Percentiles rank a stretch among this genome's conserved stretches.
These are phyloP conservation scores for Leptodirus hochenwartii DNA, from an alignment of 2,888 invertebrate genomes.

Conservation along the genomic window DNA sequence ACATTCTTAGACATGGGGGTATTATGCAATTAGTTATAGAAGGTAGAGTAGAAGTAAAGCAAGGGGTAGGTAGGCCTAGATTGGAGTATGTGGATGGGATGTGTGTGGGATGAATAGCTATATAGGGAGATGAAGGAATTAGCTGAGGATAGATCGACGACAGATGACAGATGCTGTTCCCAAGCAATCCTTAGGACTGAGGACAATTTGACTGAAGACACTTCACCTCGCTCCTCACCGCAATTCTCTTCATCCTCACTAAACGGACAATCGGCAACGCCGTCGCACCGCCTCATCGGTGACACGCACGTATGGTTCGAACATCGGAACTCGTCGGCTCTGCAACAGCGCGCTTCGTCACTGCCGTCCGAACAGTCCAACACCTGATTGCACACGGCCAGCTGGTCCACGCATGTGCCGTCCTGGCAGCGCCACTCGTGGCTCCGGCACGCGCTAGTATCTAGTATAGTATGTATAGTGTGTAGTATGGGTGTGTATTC, in stretches of 20 bases:
- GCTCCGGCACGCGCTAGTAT: conserved; percentile 21
- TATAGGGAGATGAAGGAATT: too few relatives aligned
- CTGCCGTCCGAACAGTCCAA: conserved; percentile 64
- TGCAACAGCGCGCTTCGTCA: conserved; percentile 59
- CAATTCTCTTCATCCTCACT: conserved; percentile 38
- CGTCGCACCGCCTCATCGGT: conserved; percentile 31
- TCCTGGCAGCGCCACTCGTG: conserved; percentile 36
- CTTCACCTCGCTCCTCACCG: conserved; percentile 22
- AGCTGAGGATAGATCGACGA: conserved; percentile 4
- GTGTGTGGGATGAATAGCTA: not conserved
- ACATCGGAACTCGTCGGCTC: conserved; percentile 35
- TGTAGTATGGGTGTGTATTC: too few relatives aligned
- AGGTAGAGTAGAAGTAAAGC: too few relatives aligned
- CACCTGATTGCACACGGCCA: conserved; percentile 31
- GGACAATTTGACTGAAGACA: conserved; percentile 1
- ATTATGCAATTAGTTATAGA: too few relatives aligned
- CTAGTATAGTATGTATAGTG: too few relatives aligned
- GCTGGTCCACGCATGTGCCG: conserved; percentile 32
- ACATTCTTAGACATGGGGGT: too few relatives aligned
- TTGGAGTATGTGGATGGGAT: not conserved
- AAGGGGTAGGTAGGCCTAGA: too few relatives aligned
- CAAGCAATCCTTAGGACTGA: too few relatives aligned
- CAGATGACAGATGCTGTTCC: too few relatives aligned
- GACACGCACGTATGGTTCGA: conserved; percentile 33
- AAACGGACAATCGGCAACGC: conserved; percentile 31